Percentiles rank a stretch among this genome's conserved stretches.
Evolutionary conservation across 2,113 vertebrate genomes (phyloP).

Genomic region (Tragulus kanchil): DNA sequence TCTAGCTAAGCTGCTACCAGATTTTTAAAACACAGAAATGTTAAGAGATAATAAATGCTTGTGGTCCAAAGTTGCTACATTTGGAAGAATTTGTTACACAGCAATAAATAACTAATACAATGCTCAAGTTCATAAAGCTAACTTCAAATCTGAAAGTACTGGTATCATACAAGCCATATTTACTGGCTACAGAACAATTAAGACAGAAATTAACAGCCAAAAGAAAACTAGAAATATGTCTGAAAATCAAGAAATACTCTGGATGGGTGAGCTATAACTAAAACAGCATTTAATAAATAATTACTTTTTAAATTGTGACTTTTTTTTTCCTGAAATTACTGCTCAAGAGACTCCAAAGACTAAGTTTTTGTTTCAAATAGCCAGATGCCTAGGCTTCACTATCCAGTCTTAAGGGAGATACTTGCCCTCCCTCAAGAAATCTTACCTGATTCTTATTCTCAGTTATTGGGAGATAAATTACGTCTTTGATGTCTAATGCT

Average conservation of each 20-base stretch:
- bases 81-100: not conserved
- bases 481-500: not conserved
- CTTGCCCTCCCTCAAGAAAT: not conserved
- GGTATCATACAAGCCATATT: not conserved
- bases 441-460: not conserved
- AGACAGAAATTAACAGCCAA: constrained; percentile 33
- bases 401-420: not conserved
- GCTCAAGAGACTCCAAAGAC: not conserved
- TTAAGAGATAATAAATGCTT: not conserved
- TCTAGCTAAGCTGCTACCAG: not conserved
- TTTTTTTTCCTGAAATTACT: not conserved
- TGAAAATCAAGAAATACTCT: constrained; percentile 38
- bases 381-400: not conserved
- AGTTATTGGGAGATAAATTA: not conserved
- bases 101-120: constrained; percentile 23
- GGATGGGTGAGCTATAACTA: not conserved
- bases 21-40: not conserved
- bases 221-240: not conserved
- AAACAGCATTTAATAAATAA: constrained; percentile 21
- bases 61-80: not conserved
- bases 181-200: not conserved
- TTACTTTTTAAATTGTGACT: not conserved
- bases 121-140: not conserved
- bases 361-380: not conserved
- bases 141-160: constrained; percentile 7